A percentile compares a stretch with the other conserved stretches of the same genome.
Conservation (phyloP, 2,888 invertebrate species). For the Thereva nobilitata region DNA sequence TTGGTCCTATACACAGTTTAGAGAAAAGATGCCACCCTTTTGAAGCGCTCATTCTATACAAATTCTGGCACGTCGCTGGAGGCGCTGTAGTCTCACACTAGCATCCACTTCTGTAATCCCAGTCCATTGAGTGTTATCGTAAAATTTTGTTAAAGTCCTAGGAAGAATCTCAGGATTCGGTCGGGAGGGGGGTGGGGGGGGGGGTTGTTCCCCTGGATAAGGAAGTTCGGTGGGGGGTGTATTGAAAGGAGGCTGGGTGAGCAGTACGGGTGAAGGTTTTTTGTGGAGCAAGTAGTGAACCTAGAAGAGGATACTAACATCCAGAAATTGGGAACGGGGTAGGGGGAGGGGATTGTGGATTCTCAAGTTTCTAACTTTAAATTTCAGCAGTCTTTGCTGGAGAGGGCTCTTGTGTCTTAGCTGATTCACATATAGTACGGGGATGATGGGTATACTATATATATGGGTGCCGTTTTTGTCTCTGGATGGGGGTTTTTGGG, state of each 20-base stretch:
- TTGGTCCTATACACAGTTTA: too few relatives aligned
- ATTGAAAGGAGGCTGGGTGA: not conserved
- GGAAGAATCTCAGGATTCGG: conserved; percentile 20
- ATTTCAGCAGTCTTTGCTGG: conserved; percentile 26
- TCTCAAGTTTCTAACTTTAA: conserved; percentile 26
- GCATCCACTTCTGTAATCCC: conserved; percentile 22
- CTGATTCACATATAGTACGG: not conserved
- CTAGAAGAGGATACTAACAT: not conserved
- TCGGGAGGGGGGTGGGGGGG: not conserved
- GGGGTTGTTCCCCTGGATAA: too few relatives aligned
- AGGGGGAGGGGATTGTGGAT: not conserved
- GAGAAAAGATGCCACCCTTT: not conserved
- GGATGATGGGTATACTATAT: too few relatives aligned
- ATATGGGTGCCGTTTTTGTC: too few relatives aligned
- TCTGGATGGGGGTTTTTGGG: too few relatives aligned
- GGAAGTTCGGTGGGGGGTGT: not conserved
- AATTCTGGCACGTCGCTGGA: not conserved
- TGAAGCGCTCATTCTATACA: conserved; percentile 10
- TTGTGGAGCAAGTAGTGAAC: not conserved
- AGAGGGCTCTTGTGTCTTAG: conserved; percentile 9
- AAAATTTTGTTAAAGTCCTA: conserved; percentile 33
- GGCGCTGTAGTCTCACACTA: not conserved
- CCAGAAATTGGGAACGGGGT: not conserved
- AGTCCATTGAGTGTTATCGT: conserved; percentile 32
- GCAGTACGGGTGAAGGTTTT: not conserved